phyloP scores from a whole-genome alignment of 2,888 invertebrate genomes.

The Unio delphinus region DNA sequence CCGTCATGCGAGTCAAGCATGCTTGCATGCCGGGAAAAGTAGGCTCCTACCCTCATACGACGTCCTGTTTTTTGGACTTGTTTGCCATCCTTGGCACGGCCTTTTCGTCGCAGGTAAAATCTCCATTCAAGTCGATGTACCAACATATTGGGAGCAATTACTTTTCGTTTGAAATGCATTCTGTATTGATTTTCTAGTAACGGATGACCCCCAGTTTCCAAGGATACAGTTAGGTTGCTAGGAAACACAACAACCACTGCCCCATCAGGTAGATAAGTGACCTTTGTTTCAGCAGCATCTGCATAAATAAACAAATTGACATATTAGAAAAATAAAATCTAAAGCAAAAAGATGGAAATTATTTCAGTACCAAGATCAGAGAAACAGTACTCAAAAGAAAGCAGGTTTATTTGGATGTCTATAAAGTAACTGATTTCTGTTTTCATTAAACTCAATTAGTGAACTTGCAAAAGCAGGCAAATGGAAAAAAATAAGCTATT shows the following conservation, averaged over 20 bases:
- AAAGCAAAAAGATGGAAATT: neutral
- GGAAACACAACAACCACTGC: slow-evolving; percentile 69
- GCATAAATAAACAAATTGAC: slow-evolving; percentile 16
- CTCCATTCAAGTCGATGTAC: slow-evolving; percentile 94
- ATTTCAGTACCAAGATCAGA: neutral
- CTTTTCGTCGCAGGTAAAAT: slow-evolving; percentile 85
- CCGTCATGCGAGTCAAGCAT: slow-evolving; percentile 66
- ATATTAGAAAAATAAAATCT: slow-evolving; percentile 3
- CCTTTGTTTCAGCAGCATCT: slow-evolving; percentile 65
- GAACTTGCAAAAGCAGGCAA: too few relatives aligned
- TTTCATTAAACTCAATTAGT: too few relatives aligned
- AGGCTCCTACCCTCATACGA: slow-evolving; percentile 67
- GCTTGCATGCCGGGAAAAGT: slow-evolving; percentile 61
- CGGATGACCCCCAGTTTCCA: slow-evolving; percentile 92
- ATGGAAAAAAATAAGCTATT: too few relatives aligned
- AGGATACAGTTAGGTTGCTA: slow-evolving; percentile 78
- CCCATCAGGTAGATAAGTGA: slow-evolving; percentile 68
- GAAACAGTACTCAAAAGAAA: too few relatives aligned
- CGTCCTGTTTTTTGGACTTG: slow-evolving; percentile 59
- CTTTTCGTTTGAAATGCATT: slow-evolving; percentile 67
- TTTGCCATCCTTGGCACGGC: slow-evolving; percentile 50
- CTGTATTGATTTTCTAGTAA: slow-evolving; percentile 78
- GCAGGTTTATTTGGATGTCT: too few relatives aligned
- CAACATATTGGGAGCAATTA: slow-evolving; percentile 65
- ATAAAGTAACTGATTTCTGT: too few relatives aligned